Evolutionary conservation across 2,797 vertebrate genomes (phyloP).

Genomic region (Malacoraja senta): DNA sequence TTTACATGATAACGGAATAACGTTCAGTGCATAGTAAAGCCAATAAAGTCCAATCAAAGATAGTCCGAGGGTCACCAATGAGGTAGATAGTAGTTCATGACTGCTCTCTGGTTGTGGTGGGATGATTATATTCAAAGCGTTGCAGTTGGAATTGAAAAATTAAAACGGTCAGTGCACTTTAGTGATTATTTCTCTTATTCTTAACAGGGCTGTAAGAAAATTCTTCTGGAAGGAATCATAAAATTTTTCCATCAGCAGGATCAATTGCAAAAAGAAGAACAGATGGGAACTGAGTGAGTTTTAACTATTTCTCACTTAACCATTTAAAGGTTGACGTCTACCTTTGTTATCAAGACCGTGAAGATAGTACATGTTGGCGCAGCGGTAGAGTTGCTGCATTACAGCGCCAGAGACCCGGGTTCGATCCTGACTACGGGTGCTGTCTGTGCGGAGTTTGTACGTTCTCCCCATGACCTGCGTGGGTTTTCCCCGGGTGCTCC

Average conservation of each 20-base stretch:
- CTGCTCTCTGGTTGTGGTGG: too few relatives aligned
- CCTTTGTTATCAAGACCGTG: background rate
- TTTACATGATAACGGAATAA: too few relatives aligned
- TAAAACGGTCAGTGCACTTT: background rate
- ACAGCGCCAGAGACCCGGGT: too few relatives aligned
- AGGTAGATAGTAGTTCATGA: too few relatives aligned
- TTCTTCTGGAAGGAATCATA: conserved; percentile 78
- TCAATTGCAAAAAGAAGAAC: conserved; percentile 66
- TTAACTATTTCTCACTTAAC: background rate
- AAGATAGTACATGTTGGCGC: background rate
- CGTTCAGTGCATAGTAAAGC: too few relatives aligned
- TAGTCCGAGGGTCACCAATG: too few relatives aligned
- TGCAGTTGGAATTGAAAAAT: background rate
- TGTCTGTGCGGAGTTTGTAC: too few relatives aligned
- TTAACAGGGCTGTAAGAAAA: conserved; percentile 79
- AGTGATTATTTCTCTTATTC: background rate
- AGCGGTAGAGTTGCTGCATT: too few relatives aligned
- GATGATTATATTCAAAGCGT: background rate
- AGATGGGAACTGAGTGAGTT: conserved; percentile 74
- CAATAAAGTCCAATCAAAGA: too few relatives aligned
- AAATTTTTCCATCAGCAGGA: conserved; percentile 81
- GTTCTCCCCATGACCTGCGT: too few relatives aligned
- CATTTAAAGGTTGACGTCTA: background rate
- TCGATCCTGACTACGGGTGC: too few relatives aligned
- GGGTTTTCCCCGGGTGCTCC: too few relatives aligned